Percentiles rank a stretch among this genome's conserved stretches.
These are phyloP conservation scores for Drosophila atripex DNA, from an alignment of 2,888 invertebrate genomes.

Conservation along the genomic window DNA sequence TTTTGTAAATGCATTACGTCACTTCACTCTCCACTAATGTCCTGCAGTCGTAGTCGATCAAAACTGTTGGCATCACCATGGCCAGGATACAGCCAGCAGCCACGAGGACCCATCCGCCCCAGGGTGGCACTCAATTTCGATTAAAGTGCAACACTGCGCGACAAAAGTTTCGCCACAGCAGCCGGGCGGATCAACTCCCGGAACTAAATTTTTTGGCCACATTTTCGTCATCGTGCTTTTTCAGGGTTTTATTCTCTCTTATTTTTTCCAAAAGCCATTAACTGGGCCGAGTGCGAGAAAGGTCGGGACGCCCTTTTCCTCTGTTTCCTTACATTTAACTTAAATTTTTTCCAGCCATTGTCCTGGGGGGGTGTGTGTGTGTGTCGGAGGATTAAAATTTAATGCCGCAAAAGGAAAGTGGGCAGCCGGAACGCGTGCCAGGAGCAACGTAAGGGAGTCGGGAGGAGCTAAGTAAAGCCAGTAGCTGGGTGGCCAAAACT, in stretches of 20 bases:
- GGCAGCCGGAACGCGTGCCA: slow-evolving; percentile 37
- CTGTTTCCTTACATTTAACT: slow-evolving; percentile 5
- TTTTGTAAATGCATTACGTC: slow-evolving; percentile 26
- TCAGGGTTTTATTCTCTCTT: slow-evolving; percentile 26
- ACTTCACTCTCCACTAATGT: slow-evolving; percentile 32
- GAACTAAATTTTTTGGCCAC: slow-evolving; percentile 24
- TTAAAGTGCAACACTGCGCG: slow-evolving; percentile 41
- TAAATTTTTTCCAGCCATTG: slow-evolving; percentile 2
- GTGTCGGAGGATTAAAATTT: slow-evolving; percentile 55
- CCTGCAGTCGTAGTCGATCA: slow-evolving; percentile 25
- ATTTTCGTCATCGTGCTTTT: slow-evolving; percentile 40
- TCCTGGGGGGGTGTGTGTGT: slow-evolving; percentile 24
- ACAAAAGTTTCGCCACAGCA: slow-evolving; percentile 31
- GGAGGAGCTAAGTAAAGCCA: slow-evolving; percentile 47
- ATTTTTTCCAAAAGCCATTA: slow-evolving; percentile 55
- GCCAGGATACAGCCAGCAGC: slow-evolving; percentile 14
- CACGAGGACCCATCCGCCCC: slow-evolving; percentile 24
- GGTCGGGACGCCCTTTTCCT: slow-evolving; percentile 9
- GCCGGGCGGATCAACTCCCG: slow-evolving; percentile 2
- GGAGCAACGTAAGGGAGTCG: slow-evolving; percentile 17
- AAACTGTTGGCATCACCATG: slow-evolving; percentile 10
- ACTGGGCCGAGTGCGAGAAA: slow-evolving; percentile 21
- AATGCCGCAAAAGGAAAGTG: slow-evolving; percentile 47
- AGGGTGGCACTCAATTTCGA: slow-evolving; percentile 26
- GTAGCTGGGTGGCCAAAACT: slow-evolving; percentile 33